These are phyloP conservation scores for Falco cherrug DNA, from an alignment of 2,797 vertebrate species.

Conservation along the genomic window DNA sequence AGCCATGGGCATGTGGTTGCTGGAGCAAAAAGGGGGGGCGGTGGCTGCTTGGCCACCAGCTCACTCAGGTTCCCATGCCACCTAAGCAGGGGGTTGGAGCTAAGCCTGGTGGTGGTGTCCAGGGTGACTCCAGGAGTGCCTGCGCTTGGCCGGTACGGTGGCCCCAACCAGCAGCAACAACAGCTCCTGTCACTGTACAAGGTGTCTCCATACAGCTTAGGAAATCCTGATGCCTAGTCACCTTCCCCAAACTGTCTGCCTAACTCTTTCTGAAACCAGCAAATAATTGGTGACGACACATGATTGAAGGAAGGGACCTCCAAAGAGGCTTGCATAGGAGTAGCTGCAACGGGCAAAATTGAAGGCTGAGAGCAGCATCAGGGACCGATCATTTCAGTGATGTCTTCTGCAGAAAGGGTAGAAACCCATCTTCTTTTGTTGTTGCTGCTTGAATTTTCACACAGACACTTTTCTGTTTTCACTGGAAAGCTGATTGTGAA, in stretches of 20 bases:
- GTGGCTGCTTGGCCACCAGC: not conserved
- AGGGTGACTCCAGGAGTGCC: accelerated
- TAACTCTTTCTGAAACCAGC: not conserved
- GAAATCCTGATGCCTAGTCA: not conserved
- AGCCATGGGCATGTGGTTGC: accelerated
- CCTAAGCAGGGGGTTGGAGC: not conserved
- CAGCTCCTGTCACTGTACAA: not conserved
- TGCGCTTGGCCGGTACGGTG: not conserved
- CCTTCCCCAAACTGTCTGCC: not conserved
- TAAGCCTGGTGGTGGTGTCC: not conserved
- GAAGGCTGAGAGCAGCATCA: not conserved
- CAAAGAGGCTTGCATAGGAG: not conserved
- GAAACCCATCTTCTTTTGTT: not conserved
- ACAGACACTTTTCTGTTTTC: not conserved
- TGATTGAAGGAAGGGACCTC: not conserved
- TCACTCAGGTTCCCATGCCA: accelerated
- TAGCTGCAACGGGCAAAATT: not conserved
- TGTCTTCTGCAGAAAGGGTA: not conserved
- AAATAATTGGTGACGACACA: accelerated
- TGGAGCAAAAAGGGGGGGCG: not conserved
- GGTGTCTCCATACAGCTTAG: not conserved
- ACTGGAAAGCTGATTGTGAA: not conserved
- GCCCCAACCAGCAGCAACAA: not conserved
- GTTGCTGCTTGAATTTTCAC: not conserved
- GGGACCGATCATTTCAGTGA: not conserved